A percentile compares a stretch with the other conserved stretches of the same genome.
phyloP scores from a whole-genome alignment of 2,113 vertebrate species.

The Podilymbus podiceps region DNA sequence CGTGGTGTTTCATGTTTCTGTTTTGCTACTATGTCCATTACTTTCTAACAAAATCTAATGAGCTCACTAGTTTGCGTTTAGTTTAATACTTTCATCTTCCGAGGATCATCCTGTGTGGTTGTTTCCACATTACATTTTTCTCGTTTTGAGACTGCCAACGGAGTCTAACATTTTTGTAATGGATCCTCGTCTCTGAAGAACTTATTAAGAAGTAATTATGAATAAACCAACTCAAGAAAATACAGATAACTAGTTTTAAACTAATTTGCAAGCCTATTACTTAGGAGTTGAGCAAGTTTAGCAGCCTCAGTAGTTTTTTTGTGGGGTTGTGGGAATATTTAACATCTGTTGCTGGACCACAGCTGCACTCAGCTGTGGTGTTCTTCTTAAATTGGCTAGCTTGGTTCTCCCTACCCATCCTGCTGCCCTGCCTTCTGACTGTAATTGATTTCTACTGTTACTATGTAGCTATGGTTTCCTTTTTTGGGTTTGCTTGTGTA shows the following conservation, averaged over 20 bases:
- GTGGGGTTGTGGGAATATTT: neutral
- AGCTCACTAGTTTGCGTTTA: neutral
- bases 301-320: neutral
- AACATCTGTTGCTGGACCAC: neutral
- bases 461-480: neutral
- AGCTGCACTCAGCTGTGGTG: neutral
- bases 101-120: neutral
- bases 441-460: neutral
- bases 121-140: neutral
- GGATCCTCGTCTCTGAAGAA: neutral
- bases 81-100: neutral
- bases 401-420: neutral
- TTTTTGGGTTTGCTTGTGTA: neutral
- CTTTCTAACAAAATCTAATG: neutral
- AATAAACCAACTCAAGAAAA: neutral
- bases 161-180: neutral
- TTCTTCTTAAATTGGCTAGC: neutral
- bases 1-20: neutral
- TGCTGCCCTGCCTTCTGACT: neutral
- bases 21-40: neutral
- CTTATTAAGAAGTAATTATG: neutral
- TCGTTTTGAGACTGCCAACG: neutral
- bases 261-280: neutral
- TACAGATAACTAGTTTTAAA: neutral
- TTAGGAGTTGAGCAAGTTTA: neutral